These are phyloP conservation scores for Pelosia muscerda DNA, from an alignment of 2,888 invertebrate genomes.

Conservation along the genomic window DNA sequence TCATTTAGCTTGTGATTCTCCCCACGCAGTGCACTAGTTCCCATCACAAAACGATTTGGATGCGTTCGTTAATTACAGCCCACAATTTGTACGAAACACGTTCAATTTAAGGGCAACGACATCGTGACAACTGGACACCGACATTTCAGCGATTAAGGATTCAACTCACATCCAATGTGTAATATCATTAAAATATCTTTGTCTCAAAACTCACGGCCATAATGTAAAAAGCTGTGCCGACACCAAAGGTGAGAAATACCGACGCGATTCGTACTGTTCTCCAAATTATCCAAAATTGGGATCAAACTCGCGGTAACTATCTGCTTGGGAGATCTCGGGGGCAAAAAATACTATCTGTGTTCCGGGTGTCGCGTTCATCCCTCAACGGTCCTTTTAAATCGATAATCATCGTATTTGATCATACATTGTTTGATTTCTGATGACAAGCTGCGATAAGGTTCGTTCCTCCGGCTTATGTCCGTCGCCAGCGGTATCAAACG, in stretches of 20 bases:
- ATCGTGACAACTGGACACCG: constrained; percentile 71
- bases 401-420: constrained; percentile 81
- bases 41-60: constrained; percentile 73
- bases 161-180: constrained; percentile 82
- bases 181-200: constrained; percentile 87
- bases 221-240: constrained; percentile 76
- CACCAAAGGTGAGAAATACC: constrained; percentile 84
- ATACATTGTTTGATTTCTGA: constrained; percentile 83
- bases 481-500: constrained; percentile 64
- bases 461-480: constrained; percentile 70
- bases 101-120: constrained; percentile 85
- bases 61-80: constrained; percentile 79
- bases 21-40: constrained; percentile 83
- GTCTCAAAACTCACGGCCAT: constrained; percentile 80
- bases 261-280: constrained; percentile 68
- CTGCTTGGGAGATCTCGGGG: constrained; percentile 57
- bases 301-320: constrained; percentile 60
- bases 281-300: constrained; percentile 72
- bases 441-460: constrained; percentile 81
- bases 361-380: constrained; percentile 62
- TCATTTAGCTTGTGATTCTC: constrained; percentile 84
- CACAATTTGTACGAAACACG: constrained; percentile 82
- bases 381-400: constrained; percentile 63
- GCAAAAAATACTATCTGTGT: constrained; percentile 51
- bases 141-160: constrained; percentile 82